Conservation (phyloP, 1,140 invertebrate genomes). For the Aphelinus atriplicis region DNA sequence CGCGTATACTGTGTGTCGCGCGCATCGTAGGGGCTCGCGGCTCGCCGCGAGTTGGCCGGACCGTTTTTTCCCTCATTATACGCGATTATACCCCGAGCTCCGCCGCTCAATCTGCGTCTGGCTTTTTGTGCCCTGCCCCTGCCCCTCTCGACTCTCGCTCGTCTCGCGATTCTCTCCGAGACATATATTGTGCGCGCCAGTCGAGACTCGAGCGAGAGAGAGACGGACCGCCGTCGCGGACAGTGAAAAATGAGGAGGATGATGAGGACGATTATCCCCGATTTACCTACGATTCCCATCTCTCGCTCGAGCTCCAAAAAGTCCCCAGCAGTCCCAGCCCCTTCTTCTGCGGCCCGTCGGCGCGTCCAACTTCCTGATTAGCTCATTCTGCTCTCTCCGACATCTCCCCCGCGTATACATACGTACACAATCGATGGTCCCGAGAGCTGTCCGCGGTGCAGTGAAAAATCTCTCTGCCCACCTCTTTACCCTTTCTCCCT, state of each 20-base stretch:
- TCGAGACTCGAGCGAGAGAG: conserved; percentile 25
- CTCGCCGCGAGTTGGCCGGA: no score
- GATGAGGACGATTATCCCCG: conserved; percentile 51
- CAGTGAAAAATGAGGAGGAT: conserved; percentile 53
- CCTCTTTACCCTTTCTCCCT: not conserved
- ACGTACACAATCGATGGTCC: no score
- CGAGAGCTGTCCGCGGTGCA: no score
- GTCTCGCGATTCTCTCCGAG: conserved; percentile 36
- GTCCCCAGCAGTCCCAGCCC: no score
- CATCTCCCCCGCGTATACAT: no score
- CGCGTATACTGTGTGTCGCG: no score
- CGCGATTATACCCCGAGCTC: conserved; percentile 3
- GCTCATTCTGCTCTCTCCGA: no score
- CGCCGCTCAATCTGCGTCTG: conserved; percentile 32
- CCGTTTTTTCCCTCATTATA: not conserved
- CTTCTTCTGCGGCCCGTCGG: no score
- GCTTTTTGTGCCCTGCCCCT: conserved; percentile 4
- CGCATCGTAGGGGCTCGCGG: no score
- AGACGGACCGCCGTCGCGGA: conserved; percentile 18
- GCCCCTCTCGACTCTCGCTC: not conserved
- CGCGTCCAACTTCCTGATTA: no score
- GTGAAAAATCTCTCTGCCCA: no score
- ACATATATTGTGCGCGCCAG: no score
- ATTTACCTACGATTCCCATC: conserved; percentile 35
- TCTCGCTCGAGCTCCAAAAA: not conserved